phyloP scores from a whole-genome alignment of 2,797 vertebrate species.

The Acanthornis magna region DNA sequence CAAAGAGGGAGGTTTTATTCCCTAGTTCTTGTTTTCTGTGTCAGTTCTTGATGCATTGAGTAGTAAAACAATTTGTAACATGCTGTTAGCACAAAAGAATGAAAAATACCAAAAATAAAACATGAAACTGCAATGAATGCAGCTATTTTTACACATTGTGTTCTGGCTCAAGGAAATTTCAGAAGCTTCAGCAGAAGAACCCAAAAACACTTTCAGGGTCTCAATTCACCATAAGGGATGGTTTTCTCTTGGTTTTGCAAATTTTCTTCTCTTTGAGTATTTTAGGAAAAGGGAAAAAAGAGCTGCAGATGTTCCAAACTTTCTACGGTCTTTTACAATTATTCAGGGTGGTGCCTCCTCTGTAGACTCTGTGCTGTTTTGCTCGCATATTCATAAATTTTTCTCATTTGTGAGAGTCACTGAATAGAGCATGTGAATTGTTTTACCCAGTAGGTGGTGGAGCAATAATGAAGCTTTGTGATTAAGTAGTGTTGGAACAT shows the following conservation, averaged over 20 bases:
- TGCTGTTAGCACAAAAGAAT: constrained; percentile 54
- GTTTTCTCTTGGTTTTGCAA: constrained; percentile 1
- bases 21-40: constrained; percentile 29
- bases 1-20: not conserved
- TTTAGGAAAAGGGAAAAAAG: not conserved
- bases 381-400: constrained; percentile 76
- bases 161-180: constrained; percentile 49
- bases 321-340: not conserved
- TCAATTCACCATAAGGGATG: not conserved
- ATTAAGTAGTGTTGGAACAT: constrained; percentile 88
- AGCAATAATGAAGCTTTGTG: constrained; percentile 86
- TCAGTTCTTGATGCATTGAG: constrained; percentile 41
- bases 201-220: constrained; percentile 11
- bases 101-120: constrained; percentile 64
- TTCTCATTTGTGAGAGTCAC: constrained; percentile 77
- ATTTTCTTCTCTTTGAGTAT: not conserved
- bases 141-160: constrained; percentile 49
- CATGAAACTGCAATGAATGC: constrained; percentile 41
- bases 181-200: constrained; percentile 34
- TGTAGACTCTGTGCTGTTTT: constrained; percentile 48
- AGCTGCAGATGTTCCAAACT: constrained; percentile 40
- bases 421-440: constrained; percentile 77
- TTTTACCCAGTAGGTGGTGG: constrained; percentile 84
- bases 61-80: constrained; percentile 59
- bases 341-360: constrained; percentile 29